Conservation (phyloP, 1,140 invertebrate genomes). For the Saccostrea echinata region DNA sequence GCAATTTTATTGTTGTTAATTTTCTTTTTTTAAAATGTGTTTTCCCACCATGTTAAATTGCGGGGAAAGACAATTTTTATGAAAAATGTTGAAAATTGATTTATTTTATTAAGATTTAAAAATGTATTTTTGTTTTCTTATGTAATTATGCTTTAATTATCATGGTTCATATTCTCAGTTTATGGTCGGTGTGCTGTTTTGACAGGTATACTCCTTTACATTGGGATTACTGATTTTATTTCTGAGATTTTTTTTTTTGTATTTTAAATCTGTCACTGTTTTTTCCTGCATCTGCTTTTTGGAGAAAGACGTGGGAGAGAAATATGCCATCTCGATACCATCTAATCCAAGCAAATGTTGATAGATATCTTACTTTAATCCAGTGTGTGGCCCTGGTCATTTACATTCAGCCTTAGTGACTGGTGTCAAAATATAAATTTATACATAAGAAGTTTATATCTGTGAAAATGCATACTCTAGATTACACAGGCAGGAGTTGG, state of each 20-base stretch:
- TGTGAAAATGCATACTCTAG: background rate
- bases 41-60: background rate
- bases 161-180: background rate
- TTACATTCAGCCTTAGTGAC: background rate
- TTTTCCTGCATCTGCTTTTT: background rate
- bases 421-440: background rate
- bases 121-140: background rate
- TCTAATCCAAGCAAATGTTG: conserved; percentile 4
- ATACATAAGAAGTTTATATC: too few species aligned
- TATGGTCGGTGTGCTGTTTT: background rate
- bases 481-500: background rate
- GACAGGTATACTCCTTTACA: background rate
- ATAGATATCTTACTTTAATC: background rate
- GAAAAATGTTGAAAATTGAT: background rate
- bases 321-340: background rate
- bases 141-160: conserved; percentile 21
- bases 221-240: background rate
- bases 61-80: background rate
- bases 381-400: background rate
- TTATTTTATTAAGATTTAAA: background rate
- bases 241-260: background rate
- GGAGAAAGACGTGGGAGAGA: background rate
- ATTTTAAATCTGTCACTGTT: background rate
- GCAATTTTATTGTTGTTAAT: background rate
- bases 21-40: background rate